Percentiles rank a stretch among this genome's conserved stretches.
These are phyloP conservation scores for Pseudopleuronectes americanus DNA, from an alignment of 2,797 vertebrate genomes.

Conservation along the genomic window DNA sequence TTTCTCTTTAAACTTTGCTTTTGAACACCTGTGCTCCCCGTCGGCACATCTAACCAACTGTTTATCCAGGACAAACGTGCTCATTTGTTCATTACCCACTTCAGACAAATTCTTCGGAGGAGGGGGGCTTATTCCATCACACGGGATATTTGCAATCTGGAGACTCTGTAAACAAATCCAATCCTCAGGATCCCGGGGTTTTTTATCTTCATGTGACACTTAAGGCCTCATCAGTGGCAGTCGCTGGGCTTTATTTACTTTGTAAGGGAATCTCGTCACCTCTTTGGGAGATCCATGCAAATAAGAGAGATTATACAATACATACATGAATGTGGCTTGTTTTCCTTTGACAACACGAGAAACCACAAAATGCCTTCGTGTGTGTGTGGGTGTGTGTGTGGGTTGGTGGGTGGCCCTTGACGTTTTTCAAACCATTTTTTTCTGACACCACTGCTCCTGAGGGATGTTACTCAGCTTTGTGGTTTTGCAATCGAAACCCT, in stretches of 20 bases:
- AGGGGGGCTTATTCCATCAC: conserved; percentile 47
- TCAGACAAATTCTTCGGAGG: conserved; percentile 50
- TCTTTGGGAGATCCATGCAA: conserved; percentile 43
- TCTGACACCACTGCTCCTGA: conserved; percentile 30
- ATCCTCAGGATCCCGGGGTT: conserved; percentile 49
- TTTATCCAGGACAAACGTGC: conserved; percentile 67
- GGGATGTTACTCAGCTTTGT: conserved; percentile 70
- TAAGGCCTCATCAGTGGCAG: conserved; percentile 15
- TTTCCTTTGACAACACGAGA: conserved; percentile 16
- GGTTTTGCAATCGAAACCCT: conserved; percentile 96
- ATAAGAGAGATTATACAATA: conserved; percentile 35
- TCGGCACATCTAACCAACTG: conserved; percentile 73
- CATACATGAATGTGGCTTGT: conserved; percentile 28
- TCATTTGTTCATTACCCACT: conserved; percentile 67
- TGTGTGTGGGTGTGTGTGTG: conserved; percentile 9
- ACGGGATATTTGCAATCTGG: conserved; percentile 56
- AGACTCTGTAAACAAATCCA: conserved; percentile 58
- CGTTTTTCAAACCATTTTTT: conserved; percentile 30
- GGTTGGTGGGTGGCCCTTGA: conserved; percentile 39
- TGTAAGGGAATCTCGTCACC: conserved; percentile 30
- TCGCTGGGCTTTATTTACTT: conserved; percentile 47
- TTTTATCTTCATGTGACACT: conserved; percentile 15
- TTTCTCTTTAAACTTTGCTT: conserved; percentile 4
- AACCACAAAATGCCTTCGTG: conserved; percentile 11
- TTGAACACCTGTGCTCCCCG: conserved; percentile 47